Conservation (phyloP, 2,888 invertebrate species). For the Chirona hameri region DNA sequence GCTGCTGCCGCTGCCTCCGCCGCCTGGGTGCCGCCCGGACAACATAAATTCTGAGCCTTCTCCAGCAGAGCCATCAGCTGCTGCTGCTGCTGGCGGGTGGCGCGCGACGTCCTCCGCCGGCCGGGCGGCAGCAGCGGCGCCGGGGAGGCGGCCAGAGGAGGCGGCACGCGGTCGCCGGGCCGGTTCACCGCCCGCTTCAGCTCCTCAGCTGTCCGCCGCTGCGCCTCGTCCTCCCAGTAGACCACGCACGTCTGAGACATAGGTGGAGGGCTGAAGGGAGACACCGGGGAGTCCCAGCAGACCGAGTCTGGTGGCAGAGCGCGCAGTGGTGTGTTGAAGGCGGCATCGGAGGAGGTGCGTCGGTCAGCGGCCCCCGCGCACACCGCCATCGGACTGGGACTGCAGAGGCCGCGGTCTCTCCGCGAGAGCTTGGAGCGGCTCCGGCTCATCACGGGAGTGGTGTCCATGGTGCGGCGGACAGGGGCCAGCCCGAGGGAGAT, state of each 20-base stretch:
- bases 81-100: not conserved
- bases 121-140: conserved; percentile 9
- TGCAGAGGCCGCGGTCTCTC: not conserved
- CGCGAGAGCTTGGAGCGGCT: not conserved
- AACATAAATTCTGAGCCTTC: not conserved
- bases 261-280: not conserved
- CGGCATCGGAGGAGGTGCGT: not conserved
- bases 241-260: not conserved
- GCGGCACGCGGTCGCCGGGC: conserved; percentile 9
- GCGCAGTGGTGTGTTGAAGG: not conserved
- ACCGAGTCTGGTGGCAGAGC: not conserved
- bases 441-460: not conserved
- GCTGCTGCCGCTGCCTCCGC: too few relatives aligned
- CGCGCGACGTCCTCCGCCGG: not conserved
- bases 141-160: not conserved
- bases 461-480: not conserved
- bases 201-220: not conserved
- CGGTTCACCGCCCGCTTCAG: not conserved
- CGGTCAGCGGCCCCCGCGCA: not conserved
- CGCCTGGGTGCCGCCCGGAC: not conserved
- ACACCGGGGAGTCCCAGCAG: not conserved
- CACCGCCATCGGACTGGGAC: not conserved
- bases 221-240: not conserved
- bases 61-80: conserved; percentile 2
- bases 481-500: not conserved